These are phyloP conservation scores for Sphenodon punctatus DNA, from an alignment of 2,797 vertebrate species.

Conservation along the genomic window DNA sequence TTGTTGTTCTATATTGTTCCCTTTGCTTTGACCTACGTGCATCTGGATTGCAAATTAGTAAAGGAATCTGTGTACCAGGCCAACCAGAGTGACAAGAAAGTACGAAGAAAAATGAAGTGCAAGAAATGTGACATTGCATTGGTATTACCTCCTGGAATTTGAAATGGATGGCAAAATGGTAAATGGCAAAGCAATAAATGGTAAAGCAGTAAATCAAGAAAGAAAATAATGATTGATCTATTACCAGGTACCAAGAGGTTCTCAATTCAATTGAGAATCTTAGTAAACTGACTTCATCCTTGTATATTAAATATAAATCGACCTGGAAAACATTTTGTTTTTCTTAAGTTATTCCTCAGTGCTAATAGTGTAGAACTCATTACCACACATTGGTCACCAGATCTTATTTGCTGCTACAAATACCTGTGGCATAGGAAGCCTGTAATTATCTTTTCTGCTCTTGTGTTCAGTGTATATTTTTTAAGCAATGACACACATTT, in stretches of 20 bases:
- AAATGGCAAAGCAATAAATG: too few species aligned
- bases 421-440: neutral
- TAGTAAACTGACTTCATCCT: neutral
- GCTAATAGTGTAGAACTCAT: neutral
- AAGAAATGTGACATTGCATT: too few species aligned
- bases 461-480: neutral
- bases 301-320: neutral
- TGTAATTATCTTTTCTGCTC: constrained; percentile 33
- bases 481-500: neutral
- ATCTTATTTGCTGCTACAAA: constrained; percentile 4
- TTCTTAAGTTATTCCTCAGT: neutral
- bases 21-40: too few species aligned
- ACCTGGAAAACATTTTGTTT: neutral
- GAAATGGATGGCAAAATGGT: too few species aligned
- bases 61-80: too few species aligned
- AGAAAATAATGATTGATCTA: too few species aligned
- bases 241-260: neutral
- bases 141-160: too few species aligned
- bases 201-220: too few species aligned
- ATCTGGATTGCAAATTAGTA: too few species aligned
- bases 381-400: neutral
- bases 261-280: neutral
- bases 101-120: too few species aligned
- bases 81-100: too few species aligned
- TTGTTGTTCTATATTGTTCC: too few species aligned